Evolutionary conservation across 1,140 invertebrate genomes (phyloP).

Genomic region (Pogonomyrmex californicus): DNA sequence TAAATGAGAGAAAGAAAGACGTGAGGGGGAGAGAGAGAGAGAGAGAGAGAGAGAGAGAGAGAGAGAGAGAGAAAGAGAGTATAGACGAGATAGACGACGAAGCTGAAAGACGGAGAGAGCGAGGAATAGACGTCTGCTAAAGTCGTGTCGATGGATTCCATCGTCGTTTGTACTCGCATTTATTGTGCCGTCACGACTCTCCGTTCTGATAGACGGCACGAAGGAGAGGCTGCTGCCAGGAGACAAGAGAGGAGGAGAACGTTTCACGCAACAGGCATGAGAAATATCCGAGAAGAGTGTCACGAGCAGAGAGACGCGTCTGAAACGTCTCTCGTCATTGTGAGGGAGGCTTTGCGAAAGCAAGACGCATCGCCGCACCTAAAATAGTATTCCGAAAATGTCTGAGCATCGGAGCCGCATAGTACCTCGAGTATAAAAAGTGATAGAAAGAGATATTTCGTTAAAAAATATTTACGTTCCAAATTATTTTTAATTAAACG

Average conservation of each 20-base stretch:
- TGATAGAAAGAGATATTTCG: not conserved
- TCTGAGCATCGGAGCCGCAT: not conserved
- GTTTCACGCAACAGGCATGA: constrained; percentile 41
- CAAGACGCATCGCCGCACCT: constrained; percentile 53
- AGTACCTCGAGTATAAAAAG: not conserved
- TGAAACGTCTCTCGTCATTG: constrained; percentile 27
- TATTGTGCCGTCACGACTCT: constrained; percentile 50
- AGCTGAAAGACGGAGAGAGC: not conserved
- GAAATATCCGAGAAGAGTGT: constrained; percentile 58
- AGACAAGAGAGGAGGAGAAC: constrained; percentile 43
- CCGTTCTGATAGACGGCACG: not conserved
- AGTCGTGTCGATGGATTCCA: constrained; percentile 44
- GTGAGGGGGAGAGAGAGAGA: too few relatives aligned
- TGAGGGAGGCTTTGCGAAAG: not conserved
- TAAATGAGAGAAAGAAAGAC: too few relatives aligned
- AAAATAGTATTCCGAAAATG: constrained; percentile 42
- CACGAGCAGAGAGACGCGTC: constrained; percentile 63
- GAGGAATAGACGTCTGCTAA: constrained; percentile 7
- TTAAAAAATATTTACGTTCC: not conserved
- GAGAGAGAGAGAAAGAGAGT: not conserved
- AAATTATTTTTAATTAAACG: too few relatives aligned
- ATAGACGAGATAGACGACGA: constrained; percentile 6
- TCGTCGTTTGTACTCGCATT: constrained; percentile 49
- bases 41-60: not conserved
- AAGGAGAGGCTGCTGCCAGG: constrained; percentile 14